phyloP scores from a whole-genome alignment of 1,140 invertebrate species.

The Tribolium madens region DNA sequence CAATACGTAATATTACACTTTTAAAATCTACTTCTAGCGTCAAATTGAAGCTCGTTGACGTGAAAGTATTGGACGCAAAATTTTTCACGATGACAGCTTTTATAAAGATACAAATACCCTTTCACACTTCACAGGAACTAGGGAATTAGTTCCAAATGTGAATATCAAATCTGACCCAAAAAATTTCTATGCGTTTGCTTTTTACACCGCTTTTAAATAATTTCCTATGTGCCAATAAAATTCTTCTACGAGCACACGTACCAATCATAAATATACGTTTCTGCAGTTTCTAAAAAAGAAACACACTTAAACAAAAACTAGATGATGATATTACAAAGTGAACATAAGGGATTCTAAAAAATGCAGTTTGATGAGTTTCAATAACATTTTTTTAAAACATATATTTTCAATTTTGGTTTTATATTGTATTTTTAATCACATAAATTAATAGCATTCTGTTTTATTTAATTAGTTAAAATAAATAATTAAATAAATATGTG shows the following conservation, averaged over 20 bases:
- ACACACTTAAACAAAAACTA: not conserved
- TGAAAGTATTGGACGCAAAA: conserved; percentile 11
- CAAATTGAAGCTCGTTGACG: conserved; percentile 10
- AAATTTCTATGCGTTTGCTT: not conserved
- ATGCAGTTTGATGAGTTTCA: not conserved
- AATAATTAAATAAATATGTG: too few species aligned
- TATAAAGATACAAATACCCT: conserved; percentile 10
- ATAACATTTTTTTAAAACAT: not conserved
- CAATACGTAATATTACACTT: conserved; percentile 1
- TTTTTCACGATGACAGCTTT: conserved; percentile 31
- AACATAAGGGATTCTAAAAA: conserved; percentile 10
- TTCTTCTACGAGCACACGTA: not conserved
- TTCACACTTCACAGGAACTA: not conserved
- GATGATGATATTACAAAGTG: not conserved
- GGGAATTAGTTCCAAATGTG: not conserved
- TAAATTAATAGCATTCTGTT: too few species aligned
- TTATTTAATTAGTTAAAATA: too few species aligned
- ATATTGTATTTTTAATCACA: too few species aligned
- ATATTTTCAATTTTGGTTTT: too few species aligned
- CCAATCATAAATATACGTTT: conserved; percentile 16
- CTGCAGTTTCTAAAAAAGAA: not conserved
- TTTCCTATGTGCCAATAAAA: not conserved
- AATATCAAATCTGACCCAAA: not conserved
- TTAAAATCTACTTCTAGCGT: conserved; percentile 13
- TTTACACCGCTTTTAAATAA: not conserved